Evolutionary conservation across 2,888 invertebrate genomes (phyloP).

Genomic region (Machimus atricapillus): DNA sequence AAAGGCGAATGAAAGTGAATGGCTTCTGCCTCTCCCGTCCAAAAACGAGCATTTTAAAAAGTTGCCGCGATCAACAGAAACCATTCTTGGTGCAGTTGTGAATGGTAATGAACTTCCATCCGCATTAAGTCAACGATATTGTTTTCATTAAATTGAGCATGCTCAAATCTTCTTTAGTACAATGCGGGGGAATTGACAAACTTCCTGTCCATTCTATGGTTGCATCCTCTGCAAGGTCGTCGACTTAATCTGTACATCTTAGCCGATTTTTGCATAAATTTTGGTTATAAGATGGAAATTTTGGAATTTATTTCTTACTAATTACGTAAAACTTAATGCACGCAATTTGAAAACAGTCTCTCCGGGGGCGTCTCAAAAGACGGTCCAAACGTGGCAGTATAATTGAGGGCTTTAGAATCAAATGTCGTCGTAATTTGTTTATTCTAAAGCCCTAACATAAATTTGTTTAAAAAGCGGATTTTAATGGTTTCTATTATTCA

Average conservation of each 20-base stretch:
- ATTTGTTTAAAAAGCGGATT: not conserved
- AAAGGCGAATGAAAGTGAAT: conserved; percentile 4
- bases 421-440: not conserved
- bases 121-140: not conserved
- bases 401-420: not conserved
- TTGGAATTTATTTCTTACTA: not conserved
- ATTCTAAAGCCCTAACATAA: not conserved
- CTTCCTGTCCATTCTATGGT: not conserved
- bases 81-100: not conserved
- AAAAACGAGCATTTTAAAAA: not conserved
- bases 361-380: not conserved
- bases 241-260: not conserved
- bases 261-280: not conserved
- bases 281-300: not conserved
- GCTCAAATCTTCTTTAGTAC: not conserved
- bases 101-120: not conserved
- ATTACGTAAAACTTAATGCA: not conserved
- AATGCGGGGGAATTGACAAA: not conserved
- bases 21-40: not conserved
- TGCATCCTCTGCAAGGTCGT: not conserved
- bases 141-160: not conserved
- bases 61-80: not conserved
- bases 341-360: not conserved
- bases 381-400: not conserved
- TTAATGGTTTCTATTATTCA: not conserved